Evolutionary conservation across 2,797 vertebrate genomes (phyloP), one percentile per base, ranked within the genome.

Genomic region (Euthynnus affinis): DNA sequence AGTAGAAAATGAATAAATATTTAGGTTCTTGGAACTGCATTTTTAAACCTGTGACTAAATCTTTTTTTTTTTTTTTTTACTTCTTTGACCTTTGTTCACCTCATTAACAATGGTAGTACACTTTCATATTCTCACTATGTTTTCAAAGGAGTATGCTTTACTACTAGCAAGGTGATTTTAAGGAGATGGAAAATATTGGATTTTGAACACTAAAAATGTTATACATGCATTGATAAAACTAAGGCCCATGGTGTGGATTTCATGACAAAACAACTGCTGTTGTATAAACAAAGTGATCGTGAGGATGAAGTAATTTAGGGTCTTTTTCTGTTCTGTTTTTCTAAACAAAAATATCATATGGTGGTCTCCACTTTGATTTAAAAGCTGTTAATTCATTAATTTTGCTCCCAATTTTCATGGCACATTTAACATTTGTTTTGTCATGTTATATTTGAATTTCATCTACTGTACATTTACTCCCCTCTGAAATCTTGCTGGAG

Each of bases 71-170:
- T 12, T 40, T 12, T 40, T 12, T 40, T 40, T 12, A 13, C 37
- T 40, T 40, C 12, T 40, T 40, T 40, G 37, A 56, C 51, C 55
- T 17, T 59, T 60, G 42, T 81, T 67, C 53, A 69, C 52, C 18
- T 49, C 34, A 70, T 79, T 60, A 66, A 44, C 51, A 32, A 23
- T 23, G 64, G 40, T 27, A 68, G 46, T 81, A 13, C 37, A 40
- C 12, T 40, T 40, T 10, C 74, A 65, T 18, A 55, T 22, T 73
- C 62, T 52, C 29, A 65, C 44, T 51, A 9, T 75, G 15, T 49
- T 32, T 44, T 27, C 48, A 12, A 61, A 53, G 52, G 9, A 51
- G 18, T 5, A 40, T 27, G 20, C 17, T 44, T 56, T 23, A 51
- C 37, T 22, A 23, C 20, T 23, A 58, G 18, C 44, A 34, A 73